Base-by-base conservation (phyloP, 2,888 invertebrate species). In the Nowickia ferox region DNA sequence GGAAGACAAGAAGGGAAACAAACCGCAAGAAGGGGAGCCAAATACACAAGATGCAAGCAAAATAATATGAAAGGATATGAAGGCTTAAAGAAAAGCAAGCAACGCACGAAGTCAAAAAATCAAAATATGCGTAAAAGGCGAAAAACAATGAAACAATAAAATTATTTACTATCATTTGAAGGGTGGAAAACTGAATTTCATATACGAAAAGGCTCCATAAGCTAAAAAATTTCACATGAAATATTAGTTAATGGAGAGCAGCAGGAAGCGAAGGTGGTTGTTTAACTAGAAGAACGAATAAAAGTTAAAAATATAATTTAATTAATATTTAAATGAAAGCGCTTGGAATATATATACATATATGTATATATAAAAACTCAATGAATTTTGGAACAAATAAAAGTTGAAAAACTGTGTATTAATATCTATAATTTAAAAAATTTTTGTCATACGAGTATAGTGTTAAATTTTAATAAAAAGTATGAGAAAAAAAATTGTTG, bases 201-300 rank as follows among this genome's bases (percentile, higher is more conserved):
- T 80, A 10, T 11, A 68, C 68, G 59, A 71, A 76, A 77, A 55
- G 65, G 71, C 83, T 77, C 48, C 65, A 22, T 53, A 44, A 84
- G 84, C 69, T 69, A 63, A 68, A 46, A n/a, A 17, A 30, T 30
- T 57, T 57, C 17, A 66, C 66, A 74, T 44, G 15, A 46, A 66
- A 77, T 68, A 44, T 85, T 82, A 86, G 86, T 83, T 86, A 79
- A 79, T 55, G 78, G 79, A 71, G 78, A 86, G 79, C 83, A 83
- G 83, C 86, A 79, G 79, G 22, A 83, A 79, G 72, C 71, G 42
- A 76, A 72, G 86, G 82, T 83, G 85, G 86, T 83, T 65, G 83
- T 74, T 81, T 61, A 9, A 17, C 11, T 51, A 19, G 40, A 46
- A 66, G 55, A 17, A 46, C 38, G 30, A 69, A 51, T 53, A 30